phyloP scores from a whole-genome alignment of 2,797 vertebrate species.

The Serranus cabrilla region DNA sequence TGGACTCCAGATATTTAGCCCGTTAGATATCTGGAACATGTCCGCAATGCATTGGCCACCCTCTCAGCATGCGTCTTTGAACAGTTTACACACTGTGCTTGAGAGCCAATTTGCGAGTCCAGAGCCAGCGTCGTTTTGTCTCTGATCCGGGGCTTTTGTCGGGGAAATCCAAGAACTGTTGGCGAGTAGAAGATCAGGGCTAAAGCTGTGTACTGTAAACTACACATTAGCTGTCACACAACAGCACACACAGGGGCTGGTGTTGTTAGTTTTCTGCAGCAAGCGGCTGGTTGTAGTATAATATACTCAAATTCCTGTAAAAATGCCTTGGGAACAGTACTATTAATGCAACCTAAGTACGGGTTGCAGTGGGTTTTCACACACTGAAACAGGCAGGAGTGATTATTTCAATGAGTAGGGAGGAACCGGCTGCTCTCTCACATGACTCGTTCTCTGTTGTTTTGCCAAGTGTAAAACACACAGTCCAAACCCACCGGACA shows the following conservation, averaged over 20 bases:
- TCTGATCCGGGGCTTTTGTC: no score
- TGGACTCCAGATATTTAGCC: no score
- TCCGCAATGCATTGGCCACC: no score
- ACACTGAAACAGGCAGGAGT: conserved; percentile 44
- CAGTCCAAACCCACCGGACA: conserved; percentile 23
- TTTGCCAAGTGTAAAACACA: conserved; percentile 62
- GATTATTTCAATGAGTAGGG: conserved; percentile 59
- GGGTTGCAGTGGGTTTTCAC: not conserved
- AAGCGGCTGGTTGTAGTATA: not conserved
- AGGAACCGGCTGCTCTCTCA: conserved; percentile 47
- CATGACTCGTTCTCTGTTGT: conserved; percentile 61
- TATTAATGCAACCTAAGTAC: not conserved
- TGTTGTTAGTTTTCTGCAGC: not conserved
- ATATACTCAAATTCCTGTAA: not conserved
- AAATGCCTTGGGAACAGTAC: not conserved
- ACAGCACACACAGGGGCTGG: not conserved
- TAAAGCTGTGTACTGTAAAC: not conserved
- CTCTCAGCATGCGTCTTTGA: no score
- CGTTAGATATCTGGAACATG: no score
- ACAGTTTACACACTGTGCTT: no score
- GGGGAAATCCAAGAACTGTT: no score
- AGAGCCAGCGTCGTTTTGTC: no score
- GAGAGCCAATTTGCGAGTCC: no score
- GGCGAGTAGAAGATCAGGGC: no score
- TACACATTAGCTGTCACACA: not conserved